Conservation (phyloP, 2,113 vertebrate species). For the Bufo bufo region DNA sequence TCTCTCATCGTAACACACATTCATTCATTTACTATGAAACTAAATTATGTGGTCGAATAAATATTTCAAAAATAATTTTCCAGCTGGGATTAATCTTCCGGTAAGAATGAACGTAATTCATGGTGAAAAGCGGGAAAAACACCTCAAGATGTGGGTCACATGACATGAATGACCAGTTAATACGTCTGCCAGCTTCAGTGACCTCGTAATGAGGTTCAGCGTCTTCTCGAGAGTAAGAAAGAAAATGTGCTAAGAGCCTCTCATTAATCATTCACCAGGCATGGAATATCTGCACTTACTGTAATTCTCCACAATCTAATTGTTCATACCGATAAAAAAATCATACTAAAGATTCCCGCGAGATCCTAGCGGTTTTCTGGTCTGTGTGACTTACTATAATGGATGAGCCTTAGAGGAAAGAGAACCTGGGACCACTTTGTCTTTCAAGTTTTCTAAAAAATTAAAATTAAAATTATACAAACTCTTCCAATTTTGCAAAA, state of each 20-base stretch:
- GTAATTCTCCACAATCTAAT: conserved; percentile 41
- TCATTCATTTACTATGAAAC: background rate
- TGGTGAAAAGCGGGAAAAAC: conserved; percentile 17
- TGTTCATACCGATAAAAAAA: conserved; percentile 36
- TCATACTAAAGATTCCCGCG: background rate
- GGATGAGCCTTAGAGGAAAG: background rate
- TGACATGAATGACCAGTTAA: background rate
- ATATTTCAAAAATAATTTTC: conserved; percentile 21
- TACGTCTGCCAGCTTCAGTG: conserved; percentile 11
- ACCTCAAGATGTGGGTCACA: background rate
- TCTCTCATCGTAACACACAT: background rate
- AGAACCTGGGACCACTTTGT: background rate
- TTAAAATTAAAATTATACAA: background rate
- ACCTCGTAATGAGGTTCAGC: conserved; percentile 42
- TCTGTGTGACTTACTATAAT: conserved; percentile 14
- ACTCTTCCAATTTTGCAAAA: too few relatives aligned
- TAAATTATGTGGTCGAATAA: conserved; percentile 8
- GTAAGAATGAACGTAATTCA: background rate
- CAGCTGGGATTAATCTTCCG: conserved; percentile 22
- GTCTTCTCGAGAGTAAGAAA: conserved; percentile 1
- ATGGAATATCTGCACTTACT: conserved; percentile 49
- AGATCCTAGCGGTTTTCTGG: background rate
- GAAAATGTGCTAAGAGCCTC: conserved; percentile 11
- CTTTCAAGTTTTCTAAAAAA: background rate
- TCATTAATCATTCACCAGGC: conserved; percentile 46